Evolutionary conservation across 2,113 vertebrate species (phyloP).

Genomic region (Bagarius yarrelli): DNA sequence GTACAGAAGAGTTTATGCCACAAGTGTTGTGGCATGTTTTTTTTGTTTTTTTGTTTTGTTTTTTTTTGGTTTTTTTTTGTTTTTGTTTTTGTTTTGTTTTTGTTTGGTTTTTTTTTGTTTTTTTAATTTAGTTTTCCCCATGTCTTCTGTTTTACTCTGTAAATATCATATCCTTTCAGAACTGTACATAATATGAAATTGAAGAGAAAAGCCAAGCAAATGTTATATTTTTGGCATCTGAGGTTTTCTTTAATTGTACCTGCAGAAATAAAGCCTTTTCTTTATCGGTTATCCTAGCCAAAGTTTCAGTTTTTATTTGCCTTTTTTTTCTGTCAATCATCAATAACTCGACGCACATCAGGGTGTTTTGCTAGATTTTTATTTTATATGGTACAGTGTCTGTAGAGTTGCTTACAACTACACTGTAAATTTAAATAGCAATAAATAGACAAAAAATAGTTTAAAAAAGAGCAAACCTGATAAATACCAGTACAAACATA

Average conservation of each 20-base stretch:
- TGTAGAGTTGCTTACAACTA: conserved; percentile 61
- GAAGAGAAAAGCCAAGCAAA: conserved; percentile 74
- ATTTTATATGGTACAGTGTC: conserved; percentile 46
- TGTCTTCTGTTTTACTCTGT: conserved; percentile 63
- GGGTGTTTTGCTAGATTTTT: conserved; percentile 22
- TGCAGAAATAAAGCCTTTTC: conserved; percentile 73
- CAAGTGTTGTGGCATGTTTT: conserved; percentile 55
- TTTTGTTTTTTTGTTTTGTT: too few relatives aligned
- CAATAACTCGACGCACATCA: neutral
- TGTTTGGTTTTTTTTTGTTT: conserved; percentile 45
- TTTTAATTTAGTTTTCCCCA: conserved; percentile 60
- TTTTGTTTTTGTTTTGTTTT: conserved; percentile 54
- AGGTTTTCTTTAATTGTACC: conserved; percentile 79
- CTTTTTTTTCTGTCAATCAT: conserved; percentile 7
- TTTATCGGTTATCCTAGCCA: conserved; percentile 64
- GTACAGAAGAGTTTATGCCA: conserved; percentile 65
- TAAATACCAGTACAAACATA: conserved; percentile 1
- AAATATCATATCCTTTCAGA: conserved; percentile 74
- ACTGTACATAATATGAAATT: conserved; percentile 79
- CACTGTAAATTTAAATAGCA: conserved; percentile 59
- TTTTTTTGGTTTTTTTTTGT: conserved; percentile 43
- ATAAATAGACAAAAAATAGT: conserved; percentile 45
- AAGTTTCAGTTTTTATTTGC: neutral
- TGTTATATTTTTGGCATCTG: conserved; percentile 80
- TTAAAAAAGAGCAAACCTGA: neutral